Evolutionary conservation across 2,797 vertebrate species (phyloP).

Genomic region (Pelobates cultripes): DNA sequence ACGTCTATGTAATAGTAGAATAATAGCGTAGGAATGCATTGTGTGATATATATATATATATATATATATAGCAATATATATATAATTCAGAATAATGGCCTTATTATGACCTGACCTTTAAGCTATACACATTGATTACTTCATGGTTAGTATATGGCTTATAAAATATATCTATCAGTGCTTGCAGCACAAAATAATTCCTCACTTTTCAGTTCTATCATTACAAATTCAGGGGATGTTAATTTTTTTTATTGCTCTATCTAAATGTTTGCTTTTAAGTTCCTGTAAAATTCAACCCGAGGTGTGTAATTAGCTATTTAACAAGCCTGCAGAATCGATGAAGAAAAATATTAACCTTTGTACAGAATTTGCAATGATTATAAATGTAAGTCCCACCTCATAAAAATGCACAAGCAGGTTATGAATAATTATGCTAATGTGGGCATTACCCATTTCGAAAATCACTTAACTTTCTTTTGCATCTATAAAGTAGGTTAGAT

Average conservation of each 20-base stretch:
- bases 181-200: no score
- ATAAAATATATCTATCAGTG: no score
- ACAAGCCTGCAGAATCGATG: slow-evolving; percentile 40
- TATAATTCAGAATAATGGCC: no score
- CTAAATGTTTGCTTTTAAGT: slow-evolving; percentile 43
- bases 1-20: no score
- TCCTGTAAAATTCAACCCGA: slow-evolving; percentile 40
- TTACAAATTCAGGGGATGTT: slow-evolving; percentile 12
- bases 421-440: slow-evolving; percentile 49
- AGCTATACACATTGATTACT: no score
- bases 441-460: slow-evolving; percentile 24
- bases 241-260: slow-evolving; percentile 13
- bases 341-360: slow-evolving; percentile 51
- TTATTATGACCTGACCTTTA: no score
- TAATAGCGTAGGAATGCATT: no score
- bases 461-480: slow-evolving; percentile 35
- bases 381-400: slow-evolving; percentile 45
- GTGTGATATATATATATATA: no score
- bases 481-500: slow-evolving; percentile 7
- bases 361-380: slow-evolving; percentile 43
- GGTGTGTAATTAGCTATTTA: slow-evolving; percentile 48
- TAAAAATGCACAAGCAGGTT: slow-evolving; percentile 49
- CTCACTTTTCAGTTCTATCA: neutral
- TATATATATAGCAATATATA: no score
- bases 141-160: no score